These are phyloP conservation scores for Bothrops jararaca DNA, from an alignment of 2,113 vertebrate genomes.

Conservation along the genomic window DNA sequence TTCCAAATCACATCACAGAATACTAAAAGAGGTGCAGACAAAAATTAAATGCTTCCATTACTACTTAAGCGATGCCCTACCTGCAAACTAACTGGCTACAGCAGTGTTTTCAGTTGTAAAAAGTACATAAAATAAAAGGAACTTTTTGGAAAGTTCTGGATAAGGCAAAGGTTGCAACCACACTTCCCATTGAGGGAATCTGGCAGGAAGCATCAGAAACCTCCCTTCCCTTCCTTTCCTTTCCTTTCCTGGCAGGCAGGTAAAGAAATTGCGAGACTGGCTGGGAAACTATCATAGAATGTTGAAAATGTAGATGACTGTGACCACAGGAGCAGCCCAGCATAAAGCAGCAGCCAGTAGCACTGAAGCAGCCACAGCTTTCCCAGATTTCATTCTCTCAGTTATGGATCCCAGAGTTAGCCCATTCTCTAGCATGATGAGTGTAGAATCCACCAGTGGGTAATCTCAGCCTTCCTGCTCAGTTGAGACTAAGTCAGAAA, in stretches of 20 bases:
- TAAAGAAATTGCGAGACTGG: not conserved
- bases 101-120: not conserved
- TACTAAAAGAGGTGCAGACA: not conserved
- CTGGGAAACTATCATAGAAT: too few species aligned
- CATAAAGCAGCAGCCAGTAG: too few species aligned
- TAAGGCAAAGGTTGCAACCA: not conserved
- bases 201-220: not conserved
- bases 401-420: not conserved
- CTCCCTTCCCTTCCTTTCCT: not conserved
- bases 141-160: not conserved
- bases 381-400: not conserved
- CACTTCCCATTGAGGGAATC: not conserved
- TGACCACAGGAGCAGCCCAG: not conserved
- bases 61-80: not conserved
- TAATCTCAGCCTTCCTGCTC: too few species aligned
- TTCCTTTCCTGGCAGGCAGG: not conserved
- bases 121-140: not conserved
- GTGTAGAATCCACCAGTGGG: too few species aligned
- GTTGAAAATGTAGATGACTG: too few species aligned
- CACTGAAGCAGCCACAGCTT: not conserved
- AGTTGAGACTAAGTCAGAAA: too few species aligned
- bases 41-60: not conserved
- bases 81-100: not conserved
- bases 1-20: not conserved
- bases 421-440: not conserved